phyloP scores from a whole-genome alignment of 2,888 invertebrate genomes.

The Torymus auratus region DNA sequence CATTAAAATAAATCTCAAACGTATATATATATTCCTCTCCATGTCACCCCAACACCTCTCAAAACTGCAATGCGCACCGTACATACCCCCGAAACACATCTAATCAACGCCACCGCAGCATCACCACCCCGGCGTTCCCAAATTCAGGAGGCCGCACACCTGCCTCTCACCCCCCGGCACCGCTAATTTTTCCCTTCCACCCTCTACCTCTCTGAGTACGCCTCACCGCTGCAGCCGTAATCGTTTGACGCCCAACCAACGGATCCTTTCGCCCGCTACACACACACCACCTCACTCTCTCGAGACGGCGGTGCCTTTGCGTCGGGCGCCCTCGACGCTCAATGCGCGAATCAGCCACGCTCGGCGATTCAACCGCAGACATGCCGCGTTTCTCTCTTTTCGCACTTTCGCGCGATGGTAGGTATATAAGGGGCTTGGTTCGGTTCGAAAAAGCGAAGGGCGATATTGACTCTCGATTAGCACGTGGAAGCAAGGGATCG shows the following conservation, averaged over 20 bases:
- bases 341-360: slow-evolving; percentile 47
- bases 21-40: no score
- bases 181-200: no score
- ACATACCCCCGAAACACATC: no score
- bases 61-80: no score
- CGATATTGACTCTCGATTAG: slow-evolving; percentile 57
- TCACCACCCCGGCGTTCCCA: no score
- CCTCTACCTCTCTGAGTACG: no score
- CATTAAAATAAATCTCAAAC: no score
- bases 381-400: slow-evolving; percentile 8
- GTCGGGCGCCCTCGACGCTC: slow-evolving; percentile 14
- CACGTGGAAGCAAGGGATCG: neutral
- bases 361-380: slow-evolving; percentile 9
- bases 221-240: neutral
- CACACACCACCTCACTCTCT: no score
- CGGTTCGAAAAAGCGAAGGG: slow-evolving; percentile 29
- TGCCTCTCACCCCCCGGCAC: no score
- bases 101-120: no score
- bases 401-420: slow-evolving; percentile 19
- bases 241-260: neutral
- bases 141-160: no score
- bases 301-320: neutral
- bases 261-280: neutral
- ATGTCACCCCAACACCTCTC: no score
- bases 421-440: slow-evolving; percentile 6